These are phyloP conservation scores for Megaustenia siamemsis DNA, from an alignment of 2,888 invertebrate species.

Conservation along the genomic window DNA sequence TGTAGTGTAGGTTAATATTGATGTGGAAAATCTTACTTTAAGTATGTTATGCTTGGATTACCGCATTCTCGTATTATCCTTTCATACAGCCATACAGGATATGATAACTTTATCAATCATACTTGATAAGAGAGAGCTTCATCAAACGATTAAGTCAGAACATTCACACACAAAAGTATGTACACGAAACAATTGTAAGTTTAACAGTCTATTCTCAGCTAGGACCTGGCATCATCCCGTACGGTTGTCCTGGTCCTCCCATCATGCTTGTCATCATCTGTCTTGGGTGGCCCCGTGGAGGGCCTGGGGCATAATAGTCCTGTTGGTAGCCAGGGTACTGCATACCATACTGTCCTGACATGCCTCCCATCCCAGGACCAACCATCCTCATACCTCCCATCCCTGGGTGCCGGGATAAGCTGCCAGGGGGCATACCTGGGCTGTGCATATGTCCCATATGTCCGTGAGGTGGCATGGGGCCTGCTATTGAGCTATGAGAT, in stretches of 20 bases:
- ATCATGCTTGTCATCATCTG: constrained; percentile 50
- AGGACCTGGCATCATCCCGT: constrained; percentile 47
- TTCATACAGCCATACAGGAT: not conserved
- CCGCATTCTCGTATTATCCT: not conserved
- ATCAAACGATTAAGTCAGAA: not conserved
- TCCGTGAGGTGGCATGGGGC: constrained; percentile 59
- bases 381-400: constrained; percentile 61
- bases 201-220: constrained; percentile 31
- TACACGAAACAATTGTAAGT: not conserved
- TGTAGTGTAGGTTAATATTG: no score
- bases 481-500: constrained; percentile 54
- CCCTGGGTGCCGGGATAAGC: constrained; percentile 56
- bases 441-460: constrained; percentile 61
- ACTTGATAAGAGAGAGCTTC: not conserved
- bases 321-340: constrained; percentile 49
- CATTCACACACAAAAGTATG: not conserved
- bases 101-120: no score
- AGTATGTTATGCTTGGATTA: not conserved
- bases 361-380: constrained; percentile 60
- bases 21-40: no score
- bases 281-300: constrained; percentile 30
- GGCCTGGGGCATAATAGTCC: constrained; percentile 37
- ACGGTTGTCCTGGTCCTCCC: constrained; percentile 40
- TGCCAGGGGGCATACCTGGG: constrained; percentile 42
- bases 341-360: constrained; percentile 52